Base-by-base conservation (phyloP, 2,113 vertebrate species). In the Toxostoma redivivum region DNA sequence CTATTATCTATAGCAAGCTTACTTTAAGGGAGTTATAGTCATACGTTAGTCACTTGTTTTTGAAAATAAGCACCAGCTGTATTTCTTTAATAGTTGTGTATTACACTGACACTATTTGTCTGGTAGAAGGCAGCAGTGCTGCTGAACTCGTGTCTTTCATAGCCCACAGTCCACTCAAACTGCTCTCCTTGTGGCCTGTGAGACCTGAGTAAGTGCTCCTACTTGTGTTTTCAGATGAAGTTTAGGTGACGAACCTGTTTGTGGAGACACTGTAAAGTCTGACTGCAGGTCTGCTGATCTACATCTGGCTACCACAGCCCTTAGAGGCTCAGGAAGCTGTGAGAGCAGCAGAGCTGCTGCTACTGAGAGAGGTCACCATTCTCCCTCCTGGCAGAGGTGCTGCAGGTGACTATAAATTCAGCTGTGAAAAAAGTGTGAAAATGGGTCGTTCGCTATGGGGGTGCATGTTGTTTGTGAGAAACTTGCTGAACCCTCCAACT, bases 391-490 rank as follows among this genome's bases (percentile, higher is more conserved):
- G 35, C 19, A 44, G 15, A 79, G 25, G 44, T n/a, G 37, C 24
- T 58, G 38, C 13, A 48, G 38, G 25, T 53, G 25, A 61, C 54
- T 30, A 81, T 12, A 71, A 76, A 71, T 51, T 44, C 1, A 2
- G 45, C 27, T 72, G 37, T n/a, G n/a, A n/a, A n/a, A n/a, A n/a
- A 81, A 47, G 23, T 30, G 4, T 53, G 73, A 61, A 70, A 61
- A 40, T 13, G 51, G 25, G 22, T 37, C 5, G 10, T 24, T 57
- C 11, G 3, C 64, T 44, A 25, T 7, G 21, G 28, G 77, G 7
- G 1, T 1, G 0, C 11, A 7, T 42, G n/a, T 21, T 87, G 12
- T 5, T 4, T 11, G 2, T 28, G 76, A 31, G 20, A 54, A 69
- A 72, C 7, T 35, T 80, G 23, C 33, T 40, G 56, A 90, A 57